Percentiles rank a stretch among this genome's conserved stretches.
phyloP scores from a whole-genome alignment of 1,140 invertebrate species.

The Magallana angulata region DNA sequence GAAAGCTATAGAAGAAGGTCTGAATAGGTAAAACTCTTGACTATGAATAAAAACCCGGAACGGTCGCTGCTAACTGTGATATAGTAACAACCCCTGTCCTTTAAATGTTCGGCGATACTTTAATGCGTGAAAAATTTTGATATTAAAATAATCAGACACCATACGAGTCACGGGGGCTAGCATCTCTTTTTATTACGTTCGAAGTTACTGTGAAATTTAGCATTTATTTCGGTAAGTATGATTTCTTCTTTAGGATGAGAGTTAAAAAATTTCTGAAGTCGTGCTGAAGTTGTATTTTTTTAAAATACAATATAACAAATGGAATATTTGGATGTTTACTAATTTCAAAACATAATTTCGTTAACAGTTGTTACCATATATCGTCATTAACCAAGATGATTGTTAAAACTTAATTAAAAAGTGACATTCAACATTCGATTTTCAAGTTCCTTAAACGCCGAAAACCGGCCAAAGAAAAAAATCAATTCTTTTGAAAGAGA shows the following conservation, averaged over 20 bases:
- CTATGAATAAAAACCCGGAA: conserved; percentile 6
- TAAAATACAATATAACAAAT: no score
- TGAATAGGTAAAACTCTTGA: conserved; percentile 24
- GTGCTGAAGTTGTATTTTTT: no score
- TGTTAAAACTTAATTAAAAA: no score
- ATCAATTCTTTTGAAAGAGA: neutral
- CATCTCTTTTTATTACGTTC: neutral
- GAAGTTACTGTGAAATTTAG: no score
- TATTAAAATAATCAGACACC: conserved; percentile 3
- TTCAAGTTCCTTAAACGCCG: neutral
- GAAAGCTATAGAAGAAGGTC: neutral
- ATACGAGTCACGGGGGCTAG: neutral
- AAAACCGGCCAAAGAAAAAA: neutral
- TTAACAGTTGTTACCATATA: no score
- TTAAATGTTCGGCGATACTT: conserved; percentile 28
- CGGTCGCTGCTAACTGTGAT: conserved; percentile 5
- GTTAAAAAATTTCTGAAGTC: no score
- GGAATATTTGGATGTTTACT: no score
- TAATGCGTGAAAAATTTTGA: conserved; percentile 21
- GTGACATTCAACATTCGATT: neutral
- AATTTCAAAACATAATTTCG: no score
- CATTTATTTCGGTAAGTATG: no score
- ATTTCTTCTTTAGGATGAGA: no score
- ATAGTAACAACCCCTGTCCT: conserved; percentile 21
- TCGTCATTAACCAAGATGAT: no score